Conservation (phyloP, 2,797 vertebrate genomes). For the Taenioides sp. region DNA sequence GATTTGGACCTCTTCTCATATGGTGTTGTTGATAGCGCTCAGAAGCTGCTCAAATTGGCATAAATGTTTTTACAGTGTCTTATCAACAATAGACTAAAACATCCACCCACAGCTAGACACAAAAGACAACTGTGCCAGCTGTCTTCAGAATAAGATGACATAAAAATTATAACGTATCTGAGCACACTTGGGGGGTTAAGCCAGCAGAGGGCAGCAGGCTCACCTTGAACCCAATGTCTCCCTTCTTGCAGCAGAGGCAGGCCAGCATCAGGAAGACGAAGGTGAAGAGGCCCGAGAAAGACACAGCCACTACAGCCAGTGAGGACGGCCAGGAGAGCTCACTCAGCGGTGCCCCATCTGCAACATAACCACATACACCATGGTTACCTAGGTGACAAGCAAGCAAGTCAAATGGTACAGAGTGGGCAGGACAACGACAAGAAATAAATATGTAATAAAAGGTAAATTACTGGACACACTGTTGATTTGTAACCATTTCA, state of each 20-base stretch:
- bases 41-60: not conserved
- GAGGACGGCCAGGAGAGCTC: slow-evolving; percentile 96
- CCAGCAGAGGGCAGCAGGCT: slow-evolving; percentile 65
- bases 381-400: slow-evolving; percentile 18
- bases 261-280: slow-evolving; percentile 97
- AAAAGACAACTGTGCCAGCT: not conserved
- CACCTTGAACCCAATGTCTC: slow-evolving; percentile 90
- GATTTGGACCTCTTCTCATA: too few relatives aligned
- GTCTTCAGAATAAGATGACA: not conserved
- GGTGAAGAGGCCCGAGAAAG: slow-evolving; percentile 94
- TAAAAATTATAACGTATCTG: not conserved
- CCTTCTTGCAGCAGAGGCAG: slow-evolving; percentile 98
- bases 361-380: slow-evolving; percentile 8
- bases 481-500: slow-evolving; percentile 28
- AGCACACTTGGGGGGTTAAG: not conserved
- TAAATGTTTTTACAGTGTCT: not conserved
- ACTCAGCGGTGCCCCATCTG: slow-evolving; percentile 88
- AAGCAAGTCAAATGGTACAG: slow-evolving; percentile 21
- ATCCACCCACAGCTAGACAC: not conserved
- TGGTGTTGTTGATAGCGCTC: too few relatives aligned
- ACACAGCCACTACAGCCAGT: slow-evolving; percentile 89
- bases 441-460: slow-evolving; percentile 33
- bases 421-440: slow-evolving; percentile 26
- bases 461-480: slow-evolving; percentile 27
- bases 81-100: not conserved